Base-by-base conservation (phyloP, 2,113 vertebrate species). In the Ceyx melanurus region DNA sequence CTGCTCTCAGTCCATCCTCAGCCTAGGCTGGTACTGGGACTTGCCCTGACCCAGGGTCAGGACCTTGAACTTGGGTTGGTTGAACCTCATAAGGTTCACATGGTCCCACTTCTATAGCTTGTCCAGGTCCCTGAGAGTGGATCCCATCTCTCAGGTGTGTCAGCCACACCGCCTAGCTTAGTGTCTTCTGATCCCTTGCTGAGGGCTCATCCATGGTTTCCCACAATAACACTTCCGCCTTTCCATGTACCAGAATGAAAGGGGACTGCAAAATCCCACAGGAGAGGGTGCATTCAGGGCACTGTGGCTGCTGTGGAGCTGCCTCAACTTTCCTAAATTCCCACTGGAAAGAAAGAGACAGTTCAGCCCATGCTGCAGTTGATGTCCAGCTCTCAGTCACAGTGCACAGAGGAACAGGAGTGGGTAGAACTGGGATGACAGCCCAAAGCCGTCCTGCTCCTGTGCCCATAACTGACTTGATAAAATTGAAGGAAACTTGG, bases 341-440 rank as follows among this genome's bases (percentile, higher is more conserved):
- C 26, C 66, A 57, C 8, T 37, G 83, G 61, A 48, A 15, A 10
- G 18, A 35, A 50, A 33, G 60, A 54, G 37, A 45, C 23, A 65
- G 40, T 89, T 84, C 6, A 1, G 58, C 31, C 48, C 28, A 2
- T 40, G 26, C 25, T 54, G 31, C 5, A 25, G 46, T 1, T 3
- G 19, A 6, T 43, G 77, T 58, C 16, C 5, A 14, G 43, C 40
- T 82, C 50, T 61, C 23, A 28, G 0, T 2, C 6, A 2, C 4
- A 4, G 50, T 15, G 28, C 40, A 13, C 11, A 8, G 61, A 62
- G 48, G n/a, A 54, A 35, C 0, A 7, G 67, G 21, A 50, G 31
- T 1, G 7, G 10, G 5, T 7, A 18, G 43, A 25, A 7, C 1
- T 33, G 0, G 15, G 25, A 26, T 2, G 1, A 19, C 31, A 81